phyloP scores from a whole-genome alignment of 2,113 vertebrate genomes.

The Pangasianodon gigas region DNA sequence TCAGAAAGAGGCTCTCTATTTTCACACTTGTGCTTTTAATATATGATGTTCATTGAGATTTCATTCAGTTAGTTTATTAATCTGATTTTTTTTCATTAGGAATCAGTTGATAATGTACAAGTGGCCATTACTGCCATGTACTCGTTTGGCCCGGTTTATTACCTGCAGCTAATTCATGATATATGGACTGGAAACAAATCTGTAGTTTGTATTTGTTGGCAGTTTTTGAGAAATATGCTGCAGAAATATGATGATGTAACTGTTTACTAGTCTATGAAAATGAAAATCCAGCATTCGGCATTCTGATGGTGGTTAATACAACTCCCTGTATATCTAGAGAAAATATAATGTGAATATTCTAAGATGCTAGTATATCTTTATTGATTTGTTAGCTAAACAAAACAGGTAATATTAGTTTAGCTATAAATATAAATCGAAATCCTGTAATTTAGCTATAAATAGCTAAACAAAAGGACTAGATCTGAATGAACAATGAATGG shows the following conservation, averaged over 20 bases:
- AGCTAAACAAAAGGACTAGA: background rate
- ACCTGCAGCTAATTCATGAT: conserved; percentile 15
- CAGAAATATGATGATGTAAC: background rate
- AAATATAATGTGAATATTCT: background rate
- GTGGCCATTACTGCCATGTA: conserved; percentile 29
- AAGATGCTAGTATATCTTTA: background rate
- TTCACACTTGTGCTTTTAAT: background rate
- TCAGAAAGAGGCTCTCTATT: background rate
- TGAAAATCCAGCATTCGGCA: background rate
- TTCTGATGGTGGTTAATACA: background rate
- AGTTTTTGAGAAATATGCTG: background rate
- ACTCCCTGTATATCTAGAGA: background rate
- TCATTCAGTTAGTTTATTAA: background rate
- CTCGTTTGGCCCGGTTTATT: conserved; percentile 59
- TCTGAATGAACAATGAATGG: background rate
- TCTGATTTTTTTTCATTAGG: background rate
- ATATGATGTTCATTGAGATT: background rate
- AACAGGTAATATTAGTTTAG: background rate
- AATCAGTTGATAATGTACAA: conserved; percentile 3
- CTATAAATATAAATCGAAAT: background rate
- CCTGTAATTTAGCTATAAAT: background rate
- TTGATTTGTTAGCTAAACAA: background rate
- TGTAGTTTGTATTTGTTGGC: background rate
- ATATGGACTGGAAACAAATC: background rate
- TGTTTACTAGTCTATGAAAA: conserved; percentile 12